These are phyloP conservation scores for Hippasteria phrygiana DNA, from an alignment of 53 echinoderm and acorn worm genomes.

Conservation along the genomic window DNA sequence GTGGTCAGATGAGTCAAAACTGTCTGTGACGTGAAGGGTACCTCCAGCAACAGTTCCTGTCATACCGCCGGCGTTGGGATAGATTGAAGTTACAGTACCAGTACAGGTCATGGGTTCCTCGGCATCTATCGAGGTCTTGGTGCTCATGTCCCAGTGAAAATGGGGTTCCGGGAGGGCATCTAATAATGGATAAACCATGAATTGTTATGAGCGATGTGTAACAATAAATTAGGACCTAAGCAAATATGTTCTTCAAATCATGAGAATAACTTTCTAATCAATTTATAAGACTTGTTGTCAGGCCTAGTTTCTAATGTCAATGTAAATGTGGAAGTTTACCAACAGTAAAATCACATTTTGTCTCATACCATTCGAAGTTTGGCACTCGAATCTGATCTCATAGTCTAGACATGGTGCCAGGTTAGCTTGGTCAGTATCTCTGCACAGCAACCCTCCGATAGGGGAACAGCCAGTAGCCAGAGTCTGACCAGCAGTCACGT, in stretches of 20 bases:
- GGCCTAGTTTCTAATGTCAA: not conserved
- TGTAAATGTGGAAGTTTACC: not conserved
- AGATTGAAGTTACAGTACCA: constrained; percentile 18
- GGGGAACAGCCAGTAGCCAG: constrained; percentile 14
- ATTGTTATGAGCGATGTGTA: too few relatives aligned
- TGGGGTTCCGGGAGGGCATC: constrained; percentile 40
- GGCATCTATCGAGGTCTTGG: constrained; percentile 1
- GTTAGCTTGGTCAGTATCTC: constrained; percentile 18
- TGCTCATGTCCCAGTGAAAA: constrained; percentile 55
- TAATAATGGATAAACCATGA: not conserved
- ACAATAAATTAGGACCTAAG: too few relatives aligned
- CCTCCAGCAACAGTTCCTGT: constrained; percentile 1
- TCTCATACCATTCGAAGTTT: not conserved
- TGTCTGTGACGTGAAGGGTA: not conserved
- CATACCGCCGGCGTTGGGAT: constrained; percentile 44
- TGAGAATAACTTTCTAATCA: too few relatives aligned
- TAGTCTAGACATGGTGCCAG: constrained; percentile 26
- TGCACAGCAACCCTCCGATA: constrained; percentile 38
- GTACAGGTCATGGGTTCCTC: constrained; percentile 39
- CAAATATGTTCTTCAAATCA: too few relatives aligned
- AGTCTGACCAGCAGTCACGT: constrained; percentile 11
- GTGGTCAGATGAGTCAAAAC: constrained; percentile 44
- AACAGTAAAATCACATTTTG: not conserved
- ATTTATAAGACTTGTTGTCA: too few relatives aligned
- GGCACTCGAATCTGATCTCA: constrained; percentile 49